These are phyloP conservation scores for Glaucidium brasilianum DNA, from an alignment of 2,113 vertebrate species.

Conservation along the genomic window DNA sequence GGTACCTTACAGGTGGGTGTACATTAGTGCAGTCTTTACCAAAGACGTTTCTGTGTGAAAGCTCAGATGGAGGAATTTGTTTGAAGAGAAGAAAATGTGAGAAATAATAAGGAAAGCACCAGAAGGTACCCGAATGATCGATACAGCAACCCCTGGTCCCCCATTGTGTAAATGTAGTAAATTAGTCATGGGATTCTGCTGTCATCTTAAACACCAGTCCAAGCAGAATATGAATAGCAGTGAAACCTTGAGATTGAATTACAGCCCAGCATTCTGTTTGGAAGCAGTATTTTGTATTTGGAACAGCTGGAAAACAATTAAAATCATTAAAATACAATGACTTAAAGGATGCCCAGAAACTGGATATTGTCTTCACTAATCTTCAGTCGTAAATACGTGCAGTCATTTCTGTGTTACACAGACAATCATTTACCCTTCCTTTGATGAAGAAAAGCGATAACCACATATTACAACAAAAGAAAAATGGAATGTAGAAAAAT, in stretches of 20 bases:
- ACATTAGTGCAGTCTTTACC: neutral
- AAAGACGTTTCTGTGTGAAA: neutral
- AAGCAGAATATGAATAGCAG: neutral
- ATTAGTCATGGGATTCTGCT: neutral
- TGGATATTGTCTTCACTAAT: neutral
- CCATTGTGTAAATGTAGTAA: neutral
- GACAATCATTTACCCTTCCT: neutral
- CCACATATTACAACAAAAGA: neutral
- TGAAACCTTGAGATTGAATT: constrained; percentile 41
- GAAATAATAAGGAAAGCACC: neutral
- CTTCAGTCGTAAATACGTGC: constrained; percentile 3
- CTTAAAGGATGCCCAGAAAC: constrained; percentile 15
- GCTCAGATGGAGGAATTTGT: neutral
- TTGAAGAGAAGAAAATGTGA: neutral
- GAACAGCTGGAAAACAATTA: constrained; percentile 49
- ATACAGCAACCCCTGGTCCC: neutral
- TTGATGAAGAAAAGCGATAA: constrained; percentile 6
- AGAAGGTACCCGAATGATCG: neutral
- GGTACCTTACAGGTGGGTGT: neutral
- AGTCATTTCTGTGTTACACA: neutral
- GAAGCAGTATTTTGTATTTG: neutral
- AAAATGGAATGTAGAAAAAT: constrained; percentile 17
- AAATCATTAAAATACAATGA: constrained; percentile 14
- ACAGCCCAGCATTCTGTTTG: neutral
- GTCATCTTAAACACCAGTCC: neutral